Evolutionary conservation across 2,113 vertebrate genomes (phyloP).

Genomic region (Tragelaphus imberbis): DNA sequence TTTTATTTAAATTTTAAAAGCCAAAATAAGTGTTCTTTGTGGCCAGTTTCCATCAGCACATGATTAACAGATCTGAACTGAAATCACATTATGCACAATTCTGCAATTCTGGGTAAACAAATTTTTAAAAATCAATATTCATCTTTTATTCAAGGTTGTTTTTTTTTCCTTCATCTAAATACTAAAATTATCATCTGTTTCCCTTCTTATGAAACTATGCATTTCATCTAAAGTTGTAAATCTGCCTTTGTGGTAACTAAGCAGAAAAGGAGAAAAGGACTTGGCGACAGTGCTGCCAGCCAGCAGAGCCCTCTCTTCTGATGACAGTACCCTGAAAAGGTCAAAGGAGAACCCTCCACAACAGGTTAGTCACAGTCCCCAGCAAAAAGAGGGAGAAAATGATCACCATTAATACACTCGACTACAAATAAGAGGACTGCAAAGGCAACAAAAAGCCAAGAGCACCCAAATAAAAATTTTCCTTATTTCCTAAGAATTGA

Average conservation of each 20-base stretch:
- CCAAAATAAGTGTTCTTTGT: conserved; percentile 35
- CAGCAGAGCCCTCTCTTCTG: conserved; percentile 82
- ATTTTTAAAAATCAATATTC: conserved; percentile 34
- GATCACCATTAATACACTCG: conserved; percentile 86
- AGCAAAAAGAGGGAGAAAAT: conserved; percentile 82
- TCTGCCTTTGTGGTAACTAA: conserved; percentile 80
- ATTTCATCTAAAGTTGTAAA: conserved; percentile 78
- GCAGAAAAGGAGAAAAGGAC: conserved; percentile 83
- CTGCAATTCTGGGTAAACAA: conserved; percentile 57
- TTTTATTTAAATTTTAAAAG: conserved; percentile 44
- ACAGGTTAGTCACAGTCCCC: conserved; percentile 87
- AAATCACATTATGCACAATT: conserved; percentile 58
- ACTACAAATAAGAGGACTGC: conserved; percentile 81
- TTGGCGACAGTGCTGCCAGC: conserved; percentile 79
- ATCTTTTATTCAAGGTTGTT: conserved; percentile 66
- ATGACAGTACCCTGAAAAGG: conserved; percentile 80
- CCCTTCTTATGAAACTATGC: conserved; percentile 64
- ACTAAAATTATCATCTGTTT: conserved; percentile 68
- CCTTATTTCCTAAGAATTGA: conserved; percentile 76
- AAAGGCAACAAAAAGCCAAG: conserved; percentile 76
- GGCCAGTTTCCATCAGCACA: conserved; percentile 28
- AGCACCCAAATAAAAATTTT: conserved; percentile 76
- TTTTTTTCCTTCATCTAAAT: conserved; percentile 62
- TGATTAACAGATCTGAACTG: conserved; percentile 53
- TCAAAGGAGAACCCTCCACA: conserved; percentile 84